Evolutionary conservation across 2,888 invertebrate species (phyloP), one percentile per base, ranked within the genome.

Genomic region (Mythimna loreyi): DNA sequence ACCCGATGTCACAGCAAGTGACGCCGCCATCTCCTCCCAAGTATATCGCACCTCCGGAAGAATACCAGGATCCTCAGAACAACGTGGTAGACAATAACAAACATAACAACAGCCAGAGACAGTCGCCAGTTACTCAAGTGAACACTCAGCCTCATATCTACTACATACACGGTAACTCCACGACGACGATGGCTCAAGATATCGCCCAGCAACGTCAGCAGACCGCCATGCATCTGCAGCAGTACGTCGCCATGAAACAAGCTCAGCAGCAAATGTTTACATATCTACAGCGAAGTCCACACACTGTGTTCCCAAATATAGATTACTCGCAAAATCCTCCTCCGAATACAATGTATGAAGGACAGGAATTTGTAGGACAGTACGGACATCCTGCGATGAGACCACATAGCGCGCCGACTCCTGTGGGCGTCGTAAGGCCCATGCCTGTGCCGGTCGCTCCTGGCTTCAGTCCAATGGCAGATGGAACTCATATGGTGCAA

Each of bases 201-300:
- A 73, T 95, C 23, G 92, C 88, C 0, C 96, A 96, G 73, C 96
- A 96, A 63, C 88, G 96, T 56, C 96, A 96, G 71, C 96, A 96
- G 82, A 96, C 96, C 0, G 96, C 94, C 0, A 89, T 96, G 63
- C 96, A 96, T 58, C 84, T 96, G 62, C 96, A 96, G 83, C 96
- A 96, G 68, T 96, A 96, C 77, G 96, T 96, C 0, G 96, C 96
- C 0, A 96, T 96, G 96, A 96, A 96, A 73, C 96, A 96, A 86
- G 96, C 96, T 0, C 96, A 96, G 78, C 96, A 96, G 72, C 95
- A 96, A 72, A 94, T 96, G 95, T 94, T 92, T 67, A 89, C 92
- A 0, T 96, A 95, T 82, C 85, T 95, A 49, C 96, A 96, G 79
- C 87, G 95, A 77, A 92, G 93, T 49, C 94, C 95, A 0, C 94